Evolutionary conservation across 2,113 vertebrate genomes (phyloP).

Genomic region (Thamnaconus septentrionalis): DNA sequence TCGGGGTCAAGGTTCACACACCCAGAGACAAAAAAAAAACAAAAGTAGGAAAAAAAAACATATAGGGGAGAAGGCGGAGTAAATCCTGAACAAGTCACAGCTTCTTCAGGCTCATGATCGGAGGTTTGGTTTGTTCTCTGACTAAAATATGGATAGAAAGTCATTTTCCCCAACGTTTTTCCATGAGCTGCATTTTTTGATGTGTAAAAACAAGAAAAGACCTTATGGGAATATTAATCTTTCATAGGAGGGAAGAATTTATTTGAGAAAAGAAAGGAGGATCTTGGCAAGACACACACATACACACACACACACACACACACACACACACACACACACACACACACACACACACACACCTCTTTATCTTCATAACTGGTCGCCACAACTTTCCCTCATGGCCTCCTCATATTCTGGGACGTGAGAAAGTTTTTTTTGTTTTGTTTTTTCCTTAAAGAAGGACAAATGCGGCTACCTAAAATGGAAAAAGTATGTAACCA

Average conservation of each 20-base stretch:
- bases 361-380: neutral
- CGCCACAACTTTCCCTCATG: neutral
- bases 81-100: no score
- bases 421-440: neutral
- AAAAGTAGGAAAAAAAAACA: neutral
- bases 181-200: neutral
- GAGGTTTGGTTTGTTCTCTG: no score
- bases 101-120: no score
- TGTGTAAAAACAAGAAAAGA: slow-evolving; percentile 1
- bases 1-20: slow-evolving; percentile 41
- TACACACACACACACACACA: no score
- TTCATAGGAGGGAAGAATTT: neutral
- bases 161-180: slow-evolving; percentile 2
- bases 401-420: neutral
- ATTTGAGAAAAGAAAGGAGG: neutral
- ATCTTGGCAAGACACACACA: neutral
- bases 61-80: neutral
- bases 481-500: slow-evolving; percentile 7
- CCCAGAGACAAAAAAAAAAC: slow-evolving; percentile 29
- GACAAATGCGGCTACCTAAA: slow-evolving; percentile 14
- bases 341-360: no score
- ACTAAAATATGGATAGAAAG: neutral
- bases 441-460: neutral
- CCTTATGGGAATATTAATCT: neutral
- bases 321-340: no score